phyloP scores from a whole-genome alignment of 2,113 vertebrate genomes.

The Candoia aspera region DNA sequence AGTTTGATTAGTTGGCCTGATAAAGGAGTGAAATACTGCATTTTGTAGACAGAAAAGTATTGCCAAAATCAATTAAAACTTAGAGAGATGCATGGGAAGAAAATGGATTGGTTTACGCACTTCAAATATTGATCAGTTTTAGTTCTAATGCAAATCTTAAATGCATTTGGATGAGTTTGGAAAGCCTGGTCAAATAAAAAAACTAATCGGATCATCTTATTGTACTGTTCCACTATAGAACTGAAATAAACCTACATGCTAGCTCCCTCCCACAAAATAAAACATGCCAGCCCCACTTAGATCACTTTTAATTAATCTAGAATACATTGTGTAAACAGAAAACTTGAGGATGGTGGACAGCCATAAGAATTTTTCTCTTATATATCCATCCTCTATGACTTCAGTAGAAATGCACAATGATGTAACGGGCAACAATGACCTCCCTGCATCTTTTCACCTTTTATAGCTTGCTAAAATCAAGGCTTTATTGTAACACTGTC shows the following conservation, averaged over 20 bases:
- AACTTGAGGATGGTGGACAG: neutral
- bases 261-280: neutral
- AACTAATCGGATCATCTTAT: neutral
- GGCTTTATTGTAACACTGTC: slow-evolving; percentile 12
- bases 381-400: slow-evolving; percentile 34
- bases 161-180: neutral
- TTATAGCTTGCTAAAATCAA: neutral
- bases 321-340: neutral
- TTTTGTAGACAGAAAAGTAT: neutral
- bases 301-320: neutral
- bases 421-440: slow-evolving; percentile 5
- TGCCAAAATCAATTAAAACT: neutral
- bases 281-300: neutral
- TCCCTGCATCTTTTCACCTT: slow-evolving; percentile 20
- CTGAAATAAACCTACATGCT: neutral
- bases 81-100: neutral
- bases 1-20: neutral
- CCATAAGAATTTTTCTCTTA: slow-evolving; percentile 32
- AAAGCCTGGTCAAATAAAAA: neutral
- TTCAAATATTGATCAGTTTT: neutral
- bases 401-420: slow-evolving; percentile 33
- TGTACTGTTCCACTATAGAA: neutral
- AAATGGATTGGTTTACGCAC: neutral
- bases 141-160: neutral
- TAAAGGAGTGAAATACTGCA: neutral